Base-by-base conservation (phyloP, 2,888 invertebrate genomes). In the Drosophila buzzatii region DNA sequence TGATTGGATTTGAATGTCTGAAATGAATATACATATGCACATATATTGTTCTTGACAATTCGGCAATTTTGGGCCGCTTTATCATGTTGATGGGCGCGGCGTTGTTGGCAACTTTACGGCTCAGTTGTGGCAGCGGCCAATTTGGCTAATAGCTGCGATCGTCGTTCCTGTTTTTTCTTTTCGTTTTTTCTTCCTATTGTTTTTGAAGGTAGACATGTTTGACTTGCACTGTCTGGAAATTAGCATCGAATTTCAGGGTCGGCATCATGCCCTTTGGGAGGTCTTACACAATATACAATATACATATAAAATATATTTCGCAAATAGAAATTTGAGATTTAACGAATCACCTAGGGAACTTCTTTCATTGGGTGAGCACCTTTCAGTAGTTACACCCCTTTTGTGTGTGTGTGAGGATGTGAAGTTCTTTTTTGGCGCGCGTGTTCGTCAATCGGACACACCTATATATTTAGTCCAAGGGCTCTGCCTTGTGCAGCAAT, bases 241-340 rank as follows among this genome's bases (percentile, higher is more conserved):
- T 87, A 88, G 90, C 88, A 89, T 85, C 75, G 58, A 76, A 73
- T 89, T 88, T 70, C 85, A 75, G 20, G 8, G 8, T 9, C 16
- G n/a, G 12, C 27, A 18, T 12, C 27, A 18, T 12, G 31, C 23
- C 8, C n/a, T 31, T 18, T 23, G n/a, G 8, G 10, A 10, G 35
- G 35, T 18, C n/a, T 2, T 2, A 27, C 1, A 44, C 23, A 42
- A 51, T 41, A 27, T 12, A 33, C 39, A 47, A 51, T 41, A 52
- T 33, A 45, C 37, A 52, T 37, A 49, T 41, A 52, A 45, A 68
- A 67, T 41, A 58, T 49, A 45, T 63, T 64, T 44, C 27, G 42
- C 51, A 76, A 81, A 71, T 64, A 73, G 60, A 84, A 70, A 90
- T 88, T 73, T 61, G 90, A 90, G 85, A 90, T 90, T 90, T 90